Evolutionary conservation across 2,797 vertebrate genomes (phyloP), one percentile per base, ranked within the genome.

Genomic region (Pteropus rufus): DNA sequence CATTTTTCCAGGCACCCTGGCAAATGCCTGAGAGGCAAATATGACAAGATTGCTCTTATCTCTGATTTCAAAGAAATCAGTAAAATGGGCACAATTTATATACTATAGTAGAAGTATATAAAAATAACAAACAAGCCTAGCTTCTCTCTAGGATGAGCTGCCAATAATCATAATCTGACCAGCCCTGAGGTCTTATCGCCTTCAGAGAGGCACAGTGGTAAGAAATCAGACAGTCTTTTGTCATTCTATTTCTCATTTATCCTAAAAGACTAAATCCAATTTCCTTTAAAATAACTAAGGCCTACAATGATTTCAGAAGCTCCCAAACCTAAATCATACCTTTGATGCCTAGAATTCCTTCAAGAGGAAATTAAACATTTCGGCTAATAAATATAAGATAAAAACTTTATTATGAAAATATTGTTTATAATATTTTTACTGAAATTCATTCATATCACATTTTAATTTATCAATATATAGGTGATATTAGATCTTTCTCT

Each of bases 351-450:
- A 92, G 26, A 84, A 95, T 93, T 95, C 34, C 54, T 83, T 73
- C 6, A 83, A 77, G 64, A 95, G 67, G 64, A 95, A 93, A 95
- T 69, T 54, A 80, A 89, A 77, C 23, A 67, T 88, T 65, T 83
- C 46, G 56, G 26, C 16, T n/a, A 56, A 54, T 60, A 88, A 93
- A 26, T 52, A 84, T 80, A 46, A 95, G 26, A 65, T n/a, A n/a
- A n/a, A 91, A 34, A 15, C 14, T 80, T 93, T 93, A 94, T 44
- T 75, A 41, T 95, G 70, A 86, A 91, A 94, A 49, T 87, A 92
- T 8, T 75, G 26, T 62, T 89, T 41, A 44, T 29, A 89, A 11
- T 36, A 60, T 19, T 65, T 89, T 93, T 56, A n/a, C 16, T 73
- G 41, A 97, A 85, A 56, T 9, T 76, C 26, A 80, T 60, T 79